A percentile compares a stretch with the other conserved stretches of the same genome.
Conservation (phyloP, 2,888 invertebrate species). For the Amblyjoppa fuscipennis region DNA sequence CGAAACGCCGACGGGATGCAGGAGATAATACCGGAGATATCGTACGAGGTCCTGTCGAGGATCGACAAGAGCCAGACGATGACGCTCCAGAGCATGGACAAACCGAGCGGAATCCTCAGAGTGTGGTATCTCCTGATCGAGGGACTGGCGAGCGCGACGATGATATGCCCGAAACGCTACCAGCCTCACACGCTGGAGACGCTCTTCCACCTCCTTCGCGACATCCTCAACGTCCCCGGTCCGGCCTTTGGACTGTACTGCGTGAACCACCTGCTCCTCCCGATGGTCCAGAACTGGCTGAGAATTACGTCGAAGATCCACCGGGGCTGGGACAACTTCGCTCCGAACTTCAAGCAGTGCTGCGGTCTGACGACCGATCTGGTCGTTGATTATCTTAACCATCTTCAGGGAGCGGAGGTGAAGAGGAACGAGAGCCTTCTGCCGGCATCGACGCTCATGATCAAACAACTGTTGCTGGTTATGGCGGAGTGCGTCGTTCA, state of each 20-base stretch:
- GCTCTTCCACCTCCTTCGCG: conserved; percentile 93
- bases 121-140: conserved; percentile 96
- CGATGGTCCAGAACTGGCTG: conserved; percentile 97
- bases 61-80: conserved; percentile 86
- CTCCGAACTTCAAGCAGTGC: conserved; percentile 97
- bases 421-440: conserved; percentile 78
- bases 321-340: conserved; percentile 91
- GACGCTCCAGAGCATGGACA: conserved; percentile 90
- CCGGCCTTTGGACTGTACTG: conserved; percentile 96
- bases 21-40: conserved; percentile 89
- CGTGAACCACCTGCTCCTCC: conserved; percentile 95
- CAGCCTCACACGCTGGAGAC: conserved; percentile 96
- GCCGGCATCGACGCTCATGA: conserved; percentile 89
- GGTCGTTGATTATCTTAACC: conserved; percentile 93
- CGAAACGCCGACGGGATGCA: conserved; percentile 88
- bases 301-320: conserved; percentile 90
- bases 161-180: conserved; percentile 91
- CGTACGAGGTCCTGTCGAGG: conserved; percentile 88
- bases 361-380: conserved; percentile 97
- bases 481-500: conserved; percentile 96
- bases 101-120: conserved; percentile 93
- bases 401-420: conserved; percentile 87
- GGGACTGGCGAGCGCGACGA: conserved; percentile 93
- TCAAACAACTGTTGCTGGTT: conserved; percentile 94
- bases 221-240: conserved; percentile 92